Base-by-base conservation (phyloP, 2,113 vertebrate genomes). In the Cyrtonyx montezumae region DNA sequence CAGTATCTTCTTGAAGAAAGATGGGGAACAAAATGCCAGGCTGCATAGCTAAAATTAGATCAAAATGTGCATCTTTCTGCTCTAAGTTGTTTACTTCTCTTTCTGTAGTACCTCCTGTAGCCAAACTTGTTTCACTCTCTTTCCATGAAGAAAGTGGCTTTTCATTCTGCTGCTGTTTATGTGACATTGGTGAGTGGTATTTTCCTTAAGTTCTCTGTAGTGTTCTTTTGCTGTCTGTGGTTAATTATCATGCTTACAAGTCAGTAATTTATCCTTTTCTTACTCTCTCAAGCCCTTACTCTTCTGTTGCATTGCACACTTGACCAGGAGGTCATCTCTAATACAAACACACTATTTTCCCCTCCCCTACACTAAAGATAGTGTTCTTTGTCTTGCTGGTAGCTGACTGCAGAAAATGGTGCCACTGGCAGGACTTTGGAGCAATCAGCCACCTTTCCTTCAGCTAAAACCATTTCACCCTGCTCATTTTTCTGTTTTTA, bases 281-380 rank as follows among this genome's bases (percentile, higher is more conserved):
- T 61, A 21, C 37, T 18, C 32, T 3, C 2, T 20, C 22, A 32
- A 84, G 48, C 63, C 43, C 34, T 59, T 56, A 8, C 17, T 71
- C 8, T 55, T 7, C 51, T 34, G n/a, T 46, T 4, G 0, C 10
- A 4, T 13, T 23, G 26, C 12, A 34, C 1, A 1, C 2, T 5
- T 51, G 30, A 25, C 26, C 53, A 51, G 36, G 59, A 76, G 0
- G 16, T 82, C 25, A 36, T 69, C 36, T 20, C 58, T 37, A n/a
- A 3, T 2, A 6, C 30, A 37, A 85, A 70, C 16, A 9, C 37
- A 11, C 48, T 22, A 1, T 74, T 43, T 68, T 46, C 58, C 34
- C 48, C 42, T 22, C 56, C 59, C 48, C 67, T 77, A 0, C 11
- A 34, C 2, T 79, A 71, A 71, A 83, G 71, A 46, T 74, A 71